Percentiles rank a stretch among this genome's conserved stretches.
These are phyloP conservation scores for Limosa lapponica DNA, from an alignment of 2,797 vertebrate genomes.

Conservation along the genomic window DNA sequence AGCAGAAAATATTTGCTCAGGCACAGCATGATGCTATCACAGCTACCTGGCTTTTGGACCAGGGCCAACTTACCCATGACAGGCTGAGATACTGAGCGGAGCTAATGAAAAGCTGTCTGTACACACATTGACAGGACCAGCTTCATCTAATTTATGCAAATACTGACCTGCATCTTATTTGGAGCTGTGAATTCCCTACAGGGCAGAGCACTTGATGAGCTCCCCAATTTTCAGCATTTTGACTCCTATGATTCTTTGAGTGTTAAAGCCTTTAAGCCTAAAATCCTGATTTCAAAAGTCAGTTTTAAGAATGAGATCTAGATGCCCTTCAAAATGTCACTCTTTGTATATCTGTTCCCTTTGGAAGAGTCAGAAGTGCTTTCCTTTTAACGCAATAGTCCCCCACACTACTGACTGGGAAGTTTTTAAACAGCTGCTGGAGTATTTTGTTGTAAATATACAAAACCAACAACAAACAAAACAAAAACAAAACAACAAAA, in stretches of 20 bases:
- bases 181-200: neutral
- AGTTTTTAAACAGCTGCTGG: neutral
- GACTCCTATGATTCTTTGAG: neutral
- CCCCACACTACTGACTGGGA: neutral
- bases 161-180: neutral
- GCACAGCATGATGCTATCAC: neutral
- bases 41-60: neutral
- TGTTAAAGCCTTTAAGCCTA: neutral
- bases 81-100: neutral
- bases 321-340: neutral
- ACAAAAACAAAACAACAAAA: neutral
- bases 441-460: neutral
- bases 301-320: neutral
- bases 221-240: neutral
- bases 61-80: neutral
- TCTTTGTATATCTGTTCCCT: neutral
- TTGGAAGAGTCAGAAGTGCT: neutral
- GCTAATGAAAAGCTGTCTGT: neutral
- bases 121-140: neutral
- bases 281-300: neutral
- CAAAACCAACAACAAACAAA: neutral
- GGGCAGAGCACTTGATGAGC: neutral
- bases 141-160: neutral
- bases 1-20: slow-evolving; percentile 12
- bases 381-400: neutral